Evolutionary conservation across 2,888 invertebrate genomes (phyloP).

Genomic region (Caenorhabditis parvicauda): DNA sequence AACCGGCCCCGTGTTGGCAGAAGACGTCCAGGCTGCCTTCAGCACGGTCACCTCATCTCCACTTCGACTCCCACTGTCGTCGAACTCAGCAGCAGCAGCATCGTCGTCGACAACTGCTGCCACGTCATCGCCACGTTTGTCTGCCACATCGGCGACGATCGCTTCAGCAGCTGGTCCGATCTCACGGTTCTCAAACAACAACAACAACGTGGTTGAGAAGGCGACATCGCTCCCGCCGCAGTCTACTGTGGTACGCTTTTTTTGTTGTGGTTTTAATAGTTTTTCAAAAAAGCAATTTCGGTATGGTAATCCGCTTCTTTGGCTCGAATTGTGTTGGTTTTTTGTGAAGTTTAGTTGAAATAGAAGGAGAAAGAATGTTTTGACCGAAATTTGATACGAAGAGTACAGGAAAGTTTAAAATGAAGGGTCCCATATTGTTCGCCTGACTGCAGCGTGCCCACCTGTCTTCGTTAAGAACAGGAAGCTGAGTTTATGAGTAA

Average conservation of each 20-base stretch:
- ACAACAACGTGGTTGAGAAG: slow-evolving; percentile 16
- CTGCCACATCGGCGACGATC: slow-evolving; percentile 7
- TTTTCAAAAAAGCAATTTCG: too few species aligned
- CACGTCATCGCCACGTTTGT: slow-evolving; percentile 11
- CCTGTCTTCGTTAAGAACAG: too few species aligned
- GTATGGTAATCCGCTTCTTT: too few species aligned
- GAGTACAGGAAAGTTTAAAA: too few species aligned
- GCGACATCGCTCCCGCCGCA: slow-evolving; percentile 19
- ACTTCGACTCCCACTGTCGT: slow-evolving; percentile 2
- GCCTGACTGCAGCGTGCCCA: too few species aligned
- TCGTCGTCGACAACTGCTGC: not conserved
- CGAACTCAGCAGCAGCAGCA: not conserved
- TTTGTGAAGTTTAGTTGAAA: not conserved
- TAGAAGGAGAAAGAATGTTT: too few species aligned
- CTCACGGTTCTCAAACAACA: not conserved
- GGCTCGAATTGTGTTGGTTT: not conserved
- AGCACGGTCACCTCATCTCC: slow-evolving; percentile 5
- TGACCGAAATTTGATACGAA: too few species aligned
- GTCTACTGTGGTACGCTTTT: slow-evolving; percentile 6
- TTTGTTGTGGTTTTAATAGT: not conserved
- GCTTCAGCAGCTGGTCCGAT: slow-evolving; percentile 18
- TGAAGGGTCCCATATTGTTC: too few species aligned
- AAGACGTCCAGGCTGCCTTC: slow-evolving; percentile 43
- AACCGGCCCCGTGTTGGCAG: slow-evolving; percentile 55
- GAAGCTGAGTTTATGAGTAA: too few species aligned